Conservation (phyloP, 2,888 invertebrate genomes). For the Digitonthophagus gazella region DNA sequence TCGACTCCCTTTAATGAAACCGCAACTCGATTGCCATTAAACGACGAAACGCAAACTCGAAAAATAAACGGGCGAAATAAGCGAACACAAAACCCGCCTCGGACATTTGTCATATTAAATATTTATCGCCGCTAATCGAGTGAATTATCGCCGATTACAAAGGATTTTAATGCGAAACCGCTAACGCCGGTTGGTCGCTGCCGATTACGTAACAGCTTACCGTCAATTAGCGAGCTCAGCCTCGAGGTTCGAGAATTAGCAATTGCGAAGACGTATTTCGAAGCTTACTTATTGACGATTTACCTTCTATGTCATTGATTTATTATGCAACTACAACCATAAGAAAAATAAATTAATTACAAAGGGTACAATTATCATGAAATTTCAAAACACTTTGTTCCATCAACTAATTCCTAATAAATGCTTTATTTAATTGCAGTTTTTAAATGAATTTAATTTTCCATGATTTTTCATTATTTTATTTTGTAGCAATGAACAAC, state of each 20-base stretch:
- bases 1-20: constrained; percentile 12
- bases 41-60: background rate
- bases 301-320: background rate
- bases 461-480: too few relatives aligned
- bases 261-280: background rate
- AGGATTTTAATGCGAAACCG: constrained; percentile 12
- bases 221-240: constrained; percentile 5
- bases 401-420: too few relatives aligned
- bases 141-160: constrained; percentile 16
- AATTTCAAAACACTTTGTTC: too few relatives aligned
- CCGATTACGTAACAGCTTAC: constrained; percentile 4
- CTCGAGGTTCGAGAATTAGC: background rate
- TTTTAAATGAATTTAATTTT: too few relatives aligned
- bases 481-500: background rate
- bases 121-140: constrained; percentile 12
- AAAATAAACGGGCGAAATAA: background rate
- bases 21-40: constrained; percentile 8
- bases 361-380: too few relatives aligned
- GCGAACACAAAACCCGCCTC: constrained; percentile 7
- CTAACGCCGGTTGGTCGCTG: background rate
- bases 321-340: background rate
- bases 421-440: too few relatives aligned
- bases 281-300: background rate
- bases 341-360: background rate
- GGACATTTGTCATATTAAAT: constrained; percentile 17